A percentile compares a stretch with the other conserved stretches of the same genome.
Evolutionary conservation across 2,888 invertebrate species (phyloP).

Genomic region (Linyphia triangularis): DNA sequence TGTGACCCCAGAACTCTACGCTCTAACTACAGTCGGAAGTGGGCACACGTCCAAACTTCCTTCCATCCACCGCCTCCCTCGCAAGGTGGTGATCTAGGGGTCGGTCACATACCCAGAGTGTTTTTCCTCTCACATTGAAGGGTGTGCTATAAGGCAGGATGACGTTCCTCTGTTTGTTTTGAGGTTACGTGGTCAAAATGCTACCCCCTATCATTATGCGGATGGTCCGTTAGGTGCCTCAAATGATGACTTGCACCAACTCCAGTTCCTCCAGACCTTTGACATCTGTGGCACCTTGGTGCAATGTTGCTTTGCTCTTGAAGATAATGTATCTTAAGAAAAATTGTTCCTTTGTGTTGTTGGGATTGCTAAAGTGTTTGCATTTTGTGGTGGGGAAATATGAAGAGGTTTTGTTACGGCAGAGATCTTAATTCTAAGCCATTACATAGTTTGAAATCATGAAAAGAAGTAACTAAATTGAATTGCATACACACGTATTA

Average conservation of each 20-base stretch:
- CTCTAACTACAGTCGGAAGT: slow-evolving; percentile 69
- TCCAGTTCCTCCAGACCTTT: slow-evolving; percentile 22
- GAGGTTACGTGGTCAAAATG: slow-evolving; percentile 29
- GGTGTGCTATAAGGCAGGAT: slow-evolving; percentile 47
- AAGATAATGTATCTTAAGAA: too few species aligned
- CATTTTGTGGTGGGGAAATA: too few species aligned
- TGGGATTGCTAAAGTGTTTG: too few species aligned
- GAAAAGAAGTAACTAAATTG: too few species aligned
- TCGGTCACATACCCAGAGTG: neutral
- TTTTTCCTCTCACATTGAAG: slow-evolving; percentile 28
- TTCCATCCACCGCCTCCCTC: neutral
- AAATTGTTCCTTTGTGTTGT: too few species aligned
- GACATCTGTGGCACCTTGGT: neutral
- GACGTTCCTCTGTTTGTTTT: slow-evolving; percentile 49
- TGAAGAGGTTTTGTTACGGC: too few species aligned
- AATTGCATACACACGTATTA: too few species aligned
- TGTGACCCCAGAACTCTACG: slow-evolving; percentile 18
- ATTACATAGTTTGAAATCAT: too few species aligned
- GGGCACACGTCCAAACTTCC: slow-evolving; percentile 33
- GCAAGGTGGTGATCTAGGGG: slow-evolving; percentile 56
- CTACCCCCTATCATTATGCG: slow-evolving; percentile 64
- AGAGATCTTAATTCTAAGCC: too few species aligned
- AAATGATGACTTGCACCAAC: slow-evolving; percentile 44
- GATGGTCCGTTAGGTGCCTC: slow-evolving; percentile 42
- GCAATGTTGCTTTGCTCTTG: too few species aligned